Conservation (phyloP, 2,888 invertebrate genomes). For the Drosophila koepferae region DNA sequence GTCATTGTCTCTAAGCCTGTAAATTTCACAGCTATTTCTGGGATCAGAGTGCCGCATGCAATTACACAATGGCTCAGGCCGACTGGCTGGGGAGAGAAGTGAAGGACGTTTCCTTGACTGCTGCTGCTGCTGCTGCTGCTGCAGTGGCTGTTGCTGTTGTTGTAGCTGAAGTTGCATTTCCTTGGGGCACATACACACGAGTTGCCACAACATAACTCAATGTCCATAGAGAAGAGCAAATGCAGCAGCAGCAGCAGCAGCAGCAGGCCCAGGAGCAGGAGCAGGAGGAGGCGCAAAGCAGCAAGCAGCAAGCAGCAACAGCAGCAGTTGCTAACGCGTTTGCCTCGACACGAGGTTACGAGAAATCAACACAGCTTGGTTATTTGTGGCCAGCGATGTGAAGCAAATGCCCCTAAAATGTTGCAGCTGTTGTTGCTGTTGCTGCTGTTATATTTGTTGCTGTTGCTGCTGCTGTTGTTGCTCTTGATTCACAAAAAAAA, state of each 20-base stretch:
- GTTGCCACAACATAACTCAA: conserved; percentile 71
- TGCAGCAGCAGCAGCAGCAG: neutral
- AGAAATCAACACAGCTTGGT: conserved; percentile 71
- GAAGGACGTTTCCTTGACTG: conserved; percentile 2
- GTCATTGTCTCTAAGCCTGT: conserved; percentile 30
- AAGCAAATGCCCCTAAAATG: conserved; percentile 75
- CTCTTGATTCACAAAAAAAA: conserved; percentile 5
- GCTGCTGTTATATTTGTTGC: conserved; percentile 6
- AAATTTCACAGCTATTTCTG: conserved; percentile 37
- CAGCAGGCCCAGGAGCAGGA: neutral
- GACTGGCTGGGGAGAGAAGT: conserved; percentile 1
- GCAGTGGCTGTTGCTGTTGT: conserved; percentile 30
- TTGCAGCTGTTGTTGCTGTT: conserved; percentile 17
- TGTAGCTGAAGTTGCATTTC: conserved; percentile 48
- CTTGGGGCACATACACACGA: conserved; percentile 48
- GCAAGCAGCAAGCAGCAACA: neutral
- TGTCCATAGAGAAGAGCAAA: conserved; percentile 39
- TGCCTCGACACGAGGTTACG: conserved; percentile 33
- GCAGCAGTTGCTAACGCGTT: conserved; percentile 43
- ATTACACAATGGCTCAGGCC: conserved; percentile 22
- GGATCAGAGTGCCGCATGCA: conserved; percentile 30
- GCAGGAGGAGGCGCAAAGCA: neutral
- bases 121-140: conserved; percentile 13
- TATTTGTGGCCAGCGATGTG: conserved; percentile 78
- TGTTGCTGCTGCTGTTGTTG: neutral